These are phyloP conservation scores for Oriolus oriolus DNA, from an alignment of 2,113 vertebrate genomes.

Conservation along the genomic window DNA sequence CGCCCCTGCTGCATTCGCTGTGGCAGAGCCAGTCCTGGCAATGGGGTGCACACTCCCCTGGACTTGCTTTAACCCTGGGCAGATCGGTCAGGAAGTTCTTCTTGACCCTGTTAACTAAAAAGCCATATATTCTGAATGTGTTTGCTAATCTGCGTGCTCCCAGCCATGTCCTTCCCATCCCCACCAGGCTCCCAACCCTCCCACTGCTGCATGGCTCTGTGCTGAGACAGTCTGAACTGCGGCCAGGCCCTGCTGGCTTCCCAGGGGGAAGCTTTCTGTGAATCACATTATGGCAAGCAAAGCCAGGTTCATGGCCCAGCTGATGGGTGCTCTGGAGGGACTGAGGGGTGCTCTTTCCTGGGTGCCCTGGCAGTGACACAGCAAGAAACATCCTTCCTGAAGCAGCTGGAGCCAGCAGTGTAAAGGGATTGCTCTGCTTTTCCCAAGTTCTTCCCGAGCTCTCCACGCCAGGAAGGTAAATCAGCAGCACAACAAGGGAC, in stretches of 20 bases:
- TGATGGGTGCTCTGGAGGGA: background rate
- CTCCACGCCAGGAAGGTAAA: background rate
- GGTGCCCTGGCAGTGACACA: background rate
- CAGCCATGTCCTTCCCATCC: background rate
- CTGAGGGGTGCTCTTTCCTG: background rate
- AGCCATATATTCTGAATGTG: slow-evolving; percentile 56
- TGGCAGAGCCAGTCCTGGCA: background rate
- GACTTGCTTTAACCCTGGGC: background rate
- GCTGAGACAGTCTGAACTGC: rapidly evolving
- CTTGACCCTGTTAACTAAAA: background rate
- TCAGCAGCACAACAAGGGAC: background rate
- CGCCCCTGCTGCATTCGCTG: rapidly evolving
- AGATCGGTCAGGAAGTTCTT: background rate
- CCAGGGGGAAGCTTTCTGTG: background rate
- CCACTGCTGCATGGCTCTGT: background rate
- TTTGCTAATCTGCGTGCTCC: background rate
- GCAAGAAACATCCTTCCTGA: background rate
- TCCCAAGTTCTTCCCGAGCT: background rate
- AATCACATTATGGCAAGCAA: rapidly evolving
- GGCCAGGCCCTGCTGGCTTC: background rate
- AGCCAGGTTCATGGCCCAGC: background rate
- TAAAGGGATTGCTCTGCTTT: background rate
- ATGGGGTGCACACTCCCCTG: background rate
- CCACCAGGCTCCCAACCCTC: background rate
- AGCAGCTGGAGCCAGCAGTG: background rate